Evolutionary conservation across 23 tunicate genomes (phyloP), one percentile per base, ranked within the genome.

Genomic region (Corella eumyota): DNA sequence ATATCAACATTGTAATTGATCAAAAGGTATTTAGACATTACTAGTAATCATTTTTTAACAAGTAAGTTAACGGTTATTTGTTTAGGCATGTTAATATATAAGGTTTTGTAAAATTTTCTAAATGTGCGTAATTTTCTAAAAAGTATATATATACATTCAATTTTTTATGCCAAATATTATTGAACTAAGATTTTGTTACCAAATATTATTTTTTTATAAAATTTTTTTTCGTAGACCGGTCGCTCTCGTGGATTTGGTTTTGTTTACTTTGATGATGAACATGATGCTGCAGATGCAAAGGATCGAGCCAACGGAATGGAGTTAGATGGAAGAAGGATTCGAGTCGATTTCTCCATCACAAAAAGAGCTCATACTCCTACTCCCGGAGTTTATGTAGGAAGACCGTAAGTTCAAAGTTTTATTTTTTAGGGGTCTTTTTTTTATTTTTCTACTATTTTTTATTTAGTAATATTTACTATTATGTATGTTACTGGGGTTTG

Each of bases 311-410:
- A 76, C 58, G 98, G 98, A 17, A 92, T 76, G 93, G 93, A 82
- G 36, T 34, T 92, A 30, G 87, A 82, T 67, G 98, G 93, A 0
- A 31, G 92, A 19, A 60, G 92, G 29, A 83, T 92, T 24, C 68
- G 98, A 11, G 93, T 92, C 33, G 98, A 92, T 54, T 92, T 56
- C 54, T 75, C 86, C 4, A 92, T 92, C 56, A 92, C 98, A 26
- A 82, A 83, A 30, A 79, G 98, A 53, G 75, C 98, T 3, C 98
- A 92, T 56, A 92, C 92, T 17, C 98, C 98, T 3, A 92, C 98
- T 25, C 98, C 98, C 32, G 98, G 98, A 20, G 85, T 81, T 21
- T 92, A 92, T 63, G 92, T 92, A 33, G 98, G 98, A 49, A 51
- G 81, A 34, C 91, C 91, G 81, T 77, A 68, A 67, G 81, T 47